phyloP scores from a whole-genome alignment of 2,888 invertebrate genomes.

The Sialis lutaria region DNA sequence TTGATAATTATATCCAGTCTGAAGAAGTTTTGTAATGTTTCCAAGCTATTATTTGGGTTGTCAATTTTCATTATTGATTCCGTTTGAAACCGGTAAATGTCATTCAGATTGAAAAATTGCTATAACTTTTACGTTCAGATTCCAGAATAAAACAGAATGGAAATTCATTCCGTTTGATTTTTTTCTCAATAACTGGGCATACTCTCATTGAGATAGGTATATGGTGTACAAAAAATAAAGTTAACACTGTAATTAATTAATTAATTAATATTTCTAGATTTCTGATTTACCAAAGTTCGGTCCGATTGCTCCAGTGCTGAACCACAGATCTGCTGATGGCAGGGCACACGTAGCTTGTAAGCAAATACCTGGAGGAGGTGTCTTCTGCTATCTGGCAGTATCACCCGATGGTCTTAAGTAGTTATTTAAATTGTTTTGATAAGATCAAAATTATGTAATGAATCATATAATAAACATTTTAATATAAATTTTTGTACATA shows the following conservation, averaged over 20 bases:
- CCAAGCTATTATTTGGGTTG: no score
- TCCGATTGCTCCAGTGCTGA: constrained; percentile 30
- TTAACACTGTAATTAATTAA: background rate
- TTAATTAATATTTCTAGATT: constrained; percentile 15
- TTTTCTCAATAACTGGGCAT: no score
- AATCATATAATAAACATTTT: background rate
- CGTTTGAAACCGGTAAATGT: no score
- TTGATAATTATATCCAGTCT: no score
- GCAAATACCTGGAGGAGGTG: constrained; percentile 32
- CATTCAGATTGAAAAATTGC: no score
- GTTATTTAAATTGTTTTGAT: background rate
- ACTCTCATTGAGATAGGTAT: no score
- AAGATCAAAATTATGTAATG: background rate
- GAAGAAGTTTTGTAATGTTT: no score
- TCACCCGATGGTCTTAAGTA: constrained; percentile 24
- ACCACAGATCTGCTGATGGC: constrained; percentile 32
- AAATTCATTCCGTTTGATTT: no score
- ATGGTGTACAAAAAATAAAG: no score
- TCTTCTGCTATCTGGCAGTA: constrained; percentile 37
- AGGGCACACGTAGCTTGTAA: constrained; percentile 31
- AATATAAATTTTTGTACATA: background rate
- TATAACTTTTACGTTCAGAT: no score
- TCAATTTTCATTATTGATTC: no score
- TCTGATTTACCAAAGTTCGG: constrained; percentile 31
- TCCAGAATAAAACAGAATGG: no score